A percentile compares a stretch with the other conserved stretches of the same genome.
These are phyloP conservation scores for Scelioninae gen. 1 DNA, from an alignment of 2,888 invertebrate genomes.

Conservation along the genomic window DNA sequence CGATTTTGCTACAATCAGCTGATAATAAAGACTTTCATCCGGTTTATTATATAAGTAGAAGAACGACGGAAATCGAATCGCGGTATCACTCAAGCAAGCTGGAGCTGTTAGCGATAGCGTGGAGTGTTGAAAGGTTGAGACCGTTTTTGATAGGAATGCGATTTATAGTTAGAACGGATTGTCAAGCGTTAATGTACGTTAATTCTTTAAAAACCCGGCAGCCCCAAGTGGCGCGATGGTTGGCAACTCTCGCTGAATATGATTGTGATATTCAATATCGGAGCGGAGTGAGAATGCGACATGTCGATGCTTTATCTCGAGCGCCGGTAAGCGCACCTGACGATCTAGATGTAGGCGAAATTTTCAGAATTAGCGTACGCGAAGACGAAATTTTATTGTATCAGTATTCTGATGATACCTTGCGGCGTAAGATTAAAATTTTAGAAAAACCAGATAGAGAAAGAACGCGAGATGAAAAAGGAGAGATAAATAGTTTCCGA, in stretches of 20 bases:
- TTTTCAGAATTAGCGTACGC: too few species aligned
- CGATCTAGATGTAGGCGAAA: too few species aligned
- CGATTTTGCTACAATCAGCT: too few species aligned
- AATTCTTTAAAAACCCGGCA: background rate
- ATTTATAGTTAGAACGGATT: background rate
- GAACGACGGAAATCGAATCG: too few species aligned
- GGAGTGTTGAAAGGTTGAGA: background rate
- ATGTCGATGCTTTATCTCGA: conserved; percentile 8
- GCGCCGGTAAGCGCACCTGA: background rate
- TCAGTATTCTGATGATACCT: background rate
- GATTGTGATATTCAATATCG: background rate
- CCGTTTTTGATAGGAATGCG: background rate
- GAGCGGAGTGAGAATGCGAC: background rate
- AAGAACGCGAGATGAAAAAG: background rate
- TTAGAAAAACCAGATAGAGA: background rate
- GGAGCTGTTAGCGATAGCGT: background rate
- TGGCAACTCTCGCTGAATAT: background rate
- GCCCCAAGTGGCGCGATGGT: background rate
- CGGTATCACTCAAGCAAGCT: too few species aligned
- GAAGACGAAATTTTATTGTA: too few species aligned
- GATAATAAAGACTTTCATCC: too few species aligned
- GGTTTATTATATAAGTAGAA: too few species aligned
- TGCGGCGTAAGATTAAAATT: conserved; percentile 4
- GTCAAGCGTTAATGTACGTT: background rate
- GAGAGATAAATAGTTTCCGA: too few species aligned